phyloP scores from a whole-genome alignment of 1,140 invertebrate species.

The Megalonaias nervosa region DNA sequence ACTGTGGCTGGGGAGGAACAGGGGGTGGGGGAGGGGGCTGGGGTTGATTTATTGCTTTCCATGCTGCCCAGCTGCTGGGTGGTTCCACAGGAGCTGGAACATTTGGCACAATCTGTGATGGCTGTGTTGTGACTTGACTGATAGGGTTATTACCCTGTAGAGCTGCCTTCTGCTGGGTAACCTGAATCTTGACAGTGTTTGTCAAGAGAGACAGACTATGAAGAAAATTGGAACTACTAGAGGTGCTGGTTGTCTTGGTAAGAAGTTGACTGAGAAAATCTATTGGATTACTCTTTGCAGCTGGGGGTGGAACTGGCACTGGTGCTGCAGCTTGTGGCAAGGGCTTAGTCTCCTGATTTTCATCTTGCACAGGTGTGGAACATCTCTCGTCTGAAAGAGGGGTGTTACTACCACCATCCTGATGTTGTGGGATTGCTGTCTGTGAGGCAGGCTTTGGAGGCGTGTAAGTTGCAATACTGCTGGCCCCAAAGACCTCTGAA shows the following conservation, averaged over 20 bases:
- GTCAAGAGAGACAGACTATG: conserved; percentile 56
- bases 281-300: conserved; percentile 57
- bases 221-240: conserved; percentile 50
- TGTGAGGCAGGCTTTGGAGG: conserved; percentile 26
- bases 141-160: not conserved
- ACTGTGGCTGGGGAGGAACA: not conserved
- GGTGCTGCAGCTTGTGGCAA: not conserved
- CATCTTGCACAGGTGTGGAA: conserved; percentile 45
- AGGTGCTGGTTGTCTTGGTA: conserved; percentile 44
- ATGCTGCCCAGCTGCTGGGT: conserved; percentile 19
- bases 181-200: conserved; percentile 42
- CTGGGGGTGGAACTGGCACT: conserved; percentile 8
- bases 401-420: not conserved
- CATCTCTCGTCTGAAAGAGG: conserved; percentile 39
- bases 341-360: conserved; percentile 29
- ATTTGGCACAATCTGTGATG: not conserved
- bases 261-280: conserved; percentile 65
- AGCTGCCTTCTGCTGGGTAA: conserved; percentile 26
- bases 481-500: conserved; percentile 4
- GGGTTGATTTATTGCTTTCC: conserved; percentile 15
- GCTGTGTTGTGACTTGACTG: not conserved
- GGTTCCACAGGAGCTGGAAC: conserved; percentile 16
- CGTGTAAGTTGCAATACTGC: conserved; percentile 3
- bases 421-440: conserved; percentile 13
- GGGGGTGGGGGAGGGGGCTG: conserved; percentile 11